These are phyloP conservation scores for Nanger granti DNA, from an alignment of 2,113 vertebrate species.

Conservation along the genomic window DNA sequence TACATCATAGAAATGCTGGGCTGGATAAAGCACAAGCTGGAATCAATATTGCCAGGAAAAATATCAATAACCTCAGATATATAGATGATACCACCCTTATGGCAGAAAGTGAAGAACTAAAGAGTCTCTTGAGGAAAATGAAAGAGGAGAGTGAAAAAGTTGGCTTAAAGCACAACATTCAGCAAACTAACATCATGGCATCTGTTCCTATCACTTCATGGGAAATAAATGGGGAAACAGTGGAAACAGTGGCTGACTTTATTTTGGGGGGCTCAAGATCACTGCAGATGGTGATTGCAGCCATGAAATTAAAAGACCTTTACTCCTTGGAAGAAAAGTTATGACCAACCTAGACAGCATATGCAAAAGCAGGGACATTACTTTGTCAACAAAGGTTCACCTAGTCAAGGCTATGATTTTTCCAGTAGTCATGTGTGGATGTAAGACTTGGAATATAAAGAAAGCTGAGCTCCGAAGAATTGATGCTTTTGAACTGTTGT, in stretches of 20 bases:
- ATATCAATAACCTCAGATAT: background rate
- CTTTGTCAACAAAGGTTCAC: background rate
- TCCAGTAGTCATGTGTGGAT: background rate
- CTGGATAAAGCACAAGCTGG: background rate
- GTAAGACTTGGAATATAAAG: background rate
- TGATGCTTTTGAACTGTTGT: background rate
- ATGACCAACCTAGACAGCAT: background rate
- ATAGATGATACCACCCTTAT: background rate
- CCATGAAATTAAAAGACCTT: background rate
- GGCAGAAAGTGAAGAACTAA: background rate
- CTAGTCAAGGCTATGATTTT: background rate
- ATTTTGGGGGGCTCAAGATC: fast-evolving
- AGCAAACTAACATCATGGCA: background rate
- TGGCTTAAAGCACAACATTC: background rate
- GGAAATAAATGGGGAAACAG: background rate
- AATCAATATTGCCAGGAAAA: background rate
- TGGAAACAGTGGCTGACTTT: background rate
- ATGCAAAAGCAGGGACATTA: background rate
- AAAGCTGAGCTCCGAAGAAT: fast-evolving
- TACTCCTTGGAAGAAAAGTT: background rate
- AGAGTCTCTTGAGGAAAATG: background rate
- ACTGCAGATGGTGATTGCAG: background rate
- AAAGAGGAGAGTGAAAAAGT: background rate
- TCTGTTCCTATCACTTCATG: background rate
- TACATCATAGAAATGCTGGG: fast-evolving